A percentile compares a stretch with the other conserved stretches of the same genome.
Conservation (phyloP, 2,888 invertebrate species). For the Dioctria rufipes region DNA sequence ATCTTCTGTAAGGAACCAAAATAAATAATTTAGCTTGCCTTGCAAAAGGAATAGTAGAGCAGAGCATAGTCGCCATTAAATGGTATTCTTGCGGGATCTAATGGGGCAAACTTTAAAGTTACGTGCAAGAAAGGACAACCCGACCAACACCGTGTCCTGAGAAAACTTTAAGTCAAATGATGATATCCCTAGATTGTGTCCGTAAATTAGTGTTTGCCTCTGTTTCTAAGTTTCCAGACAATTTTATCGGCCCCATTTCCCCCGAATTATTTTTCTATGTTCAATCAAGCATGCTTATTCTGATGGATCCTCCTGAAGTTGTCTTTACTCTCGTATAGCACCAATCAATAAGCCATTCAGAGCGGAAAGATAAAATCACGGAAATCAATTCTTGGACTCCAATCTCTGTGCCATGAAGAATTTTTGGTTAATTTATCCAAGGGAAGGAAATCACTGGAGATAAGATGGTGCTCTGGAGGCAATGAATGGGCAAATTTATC, state of each 20-base stretch:
- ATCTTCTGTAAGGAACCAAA: slow-evolving; percentile 12
- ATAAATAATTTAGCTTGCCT: slow-evolving; percentile 25
- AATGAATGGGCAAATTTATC: slow-evolving; percentile 52
- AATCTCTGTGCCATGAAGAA: slow-evolving; percentile 33
- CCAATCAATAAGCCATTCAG: slow-evolving; percentile 51
- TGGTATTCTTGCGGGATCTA: slow-evolving; percentile 6
- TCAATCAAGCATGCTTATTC: slow-evolving; percentile 50
- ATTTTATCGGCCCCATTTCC: slow-evolving; percentile 41
- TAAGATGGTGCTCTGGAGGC: slow-evolving; percentile 49
- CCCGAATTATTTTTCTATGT: slow-evolving; percentile 41
- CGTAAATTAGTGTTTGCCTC: slow-evolving; percentile 30
- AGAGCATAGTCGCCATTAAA: neutral
- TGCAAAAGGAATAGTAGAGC: slow-evolving; percentile 11
- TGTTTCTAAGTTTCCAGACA: slow-evolving; percentile 6
- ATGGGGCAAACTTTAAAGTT: slow-evolving; percentile 10
- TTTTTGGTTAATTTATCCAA: slow-evolving; percentile 52
- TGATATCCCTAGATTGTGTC: slow-evolving; percentile 8
- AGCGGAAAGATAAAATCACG: slow-evolving; percentile 51
- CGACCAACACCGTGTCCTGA: neutral
- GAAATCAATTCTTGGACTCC: slow-evolving; percentile 51
- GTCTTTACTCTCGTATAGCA: slow-evolving; percentile 44
- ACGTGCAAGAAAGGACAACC: neutral
- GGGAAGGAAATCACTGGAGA: slow-evolving; percentile 50
- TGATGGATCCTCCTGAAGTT: slow-evolving; percentile 44
- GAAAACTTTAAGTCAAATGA: slow-evolving; percentile 30